Conservation (phyloP, 2,888 invertebrate species). For the Noctua janthina region DNA sequence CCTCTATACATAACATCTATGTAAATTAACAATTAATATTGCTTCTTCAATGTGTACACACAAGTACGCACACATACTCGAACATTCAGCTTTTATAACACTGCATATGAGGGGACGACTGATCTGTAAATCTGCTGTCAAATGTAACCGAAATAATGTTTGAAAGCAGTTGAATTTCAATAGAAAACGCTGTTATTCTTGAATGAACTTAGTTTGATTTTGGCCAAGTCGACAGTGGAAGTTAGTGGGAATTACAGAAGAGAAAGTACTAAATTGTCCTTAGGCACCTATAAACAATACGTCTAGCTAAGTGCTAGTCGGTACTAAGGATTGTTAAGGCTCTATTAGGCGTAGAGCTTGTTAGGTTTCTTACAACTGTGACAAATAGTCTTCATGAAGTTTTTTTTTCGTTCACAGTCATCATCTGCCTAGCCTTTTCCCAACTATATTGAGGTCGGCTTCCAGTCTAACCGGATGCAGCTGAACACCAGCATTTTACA, state of each 20-base stretch:
- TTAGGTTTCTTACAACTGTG: background rate
- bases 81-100: constrained; percentile 27
- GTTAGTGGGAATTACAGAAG: background rate
- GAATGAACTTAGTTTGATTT: background rate
- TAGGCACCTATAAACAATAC: background rate
- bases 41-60: constrained; percentile 53
- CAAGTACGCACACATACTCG: constrained; percentile 28
- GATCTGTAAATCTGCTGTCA: background rate
- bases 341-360: background rate
- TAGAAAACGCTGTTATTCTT: background rate
- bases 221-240: background rate
- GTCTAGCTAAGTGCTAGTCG: background rate
- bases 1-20: background rate
- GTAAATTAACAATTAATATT: constrained; percentile 24
- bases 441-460: background rate
- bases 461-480: background rate
- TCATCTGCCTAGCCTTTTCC: background rate
- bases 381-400: background rate
- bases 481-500: background rate
- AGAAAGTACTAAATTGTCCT: background rate
- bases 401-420: background rate
- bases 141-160: background rate
- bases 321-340: background rate
- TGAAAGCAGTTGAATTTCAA: background rate
- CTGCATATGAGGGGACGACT: background rate